A percentile compares a stretch with the other conserved stretches of the same genome.
These are phyloP conservation scores for Papilio xuthus DNA, from an alignment of 1,140 invertebrate species.

Conservation along the genomic window DNA sequence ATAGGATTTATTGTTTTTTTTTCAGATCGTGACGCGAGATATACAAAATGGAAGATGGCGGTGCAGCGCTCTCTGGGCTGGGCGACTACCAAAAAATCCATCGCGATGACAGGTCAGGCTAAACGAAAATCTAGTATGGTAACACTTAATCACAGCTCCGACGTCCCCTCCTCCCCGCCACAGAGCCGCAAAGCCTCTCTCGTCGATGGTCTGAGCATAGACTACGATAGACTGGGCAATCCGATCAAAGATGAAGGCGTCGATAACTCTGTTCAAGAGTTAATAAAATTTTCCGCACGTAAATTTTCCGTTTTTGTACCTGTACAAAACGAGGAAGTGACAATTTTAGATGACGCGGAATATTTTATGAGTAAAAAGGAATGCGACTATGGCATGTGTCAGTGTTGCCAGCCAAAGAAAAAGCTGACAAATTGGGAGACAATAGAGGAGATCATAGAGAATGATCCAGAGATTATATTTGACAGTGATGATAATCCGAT, in stretches of 20 bases:
- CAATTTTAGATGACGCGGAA: slow-evolving; percentile 71
- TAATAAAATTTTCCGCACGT: slow-evolving; percentile 64
- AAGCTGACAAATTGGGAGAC: slow-evolving; percentile 71
- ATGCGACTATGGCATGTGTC: slow-evolving; percentile 71
- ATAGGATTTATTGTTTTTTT: slow-evolving; percentile 38
- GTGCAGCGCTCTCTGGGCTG: slow-evolving; percentile 94
- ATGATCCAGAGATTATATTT: slow-evolving; percentile 77
- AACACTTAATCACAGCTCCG: slow-evolving; percentile 49
- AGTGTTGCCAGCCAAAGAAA: slow-evolving; percentile 66
- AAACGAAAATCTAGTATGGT: slow-evolving; percentile 70
- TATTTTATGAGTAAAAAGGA: slow-evolving; percentile 73
- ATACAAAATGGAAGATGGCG: slow-evolving; percentile 96
- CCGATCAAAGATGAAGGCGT: slow-evolving; percentile 53
- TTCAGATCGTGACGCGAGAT: slow-evolving; percentile 90
- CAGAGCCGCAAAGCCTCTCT: slow-evolving; percentile 59
- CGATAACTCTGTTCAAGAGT: slow-evolving; percentile 58
- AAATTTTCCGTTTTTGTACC: slow-evolving; percentile 70
- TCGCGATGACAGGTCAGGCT: slow-evolving; percentile 87
- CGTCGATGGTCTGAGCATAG: slow-evolving; percentile 44
- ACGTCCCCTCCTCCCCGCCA: slow-evolving; percentile 47
- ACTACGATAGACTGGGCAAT: slow-evolving; percentile 47
- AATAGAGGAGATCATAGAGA: slow-evolving; percentile 75
- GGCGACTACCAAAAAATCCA: slow-evolving; percentile 87
- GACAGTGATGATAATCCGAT: slow-evolving; percentile 70
- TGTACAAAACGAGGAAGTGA: slow-evolving; percentile 57